Evolutionary conservation across 2,797 vertebrate species (phyloP).

Genomic region (Falco rusticolus): DNA sequence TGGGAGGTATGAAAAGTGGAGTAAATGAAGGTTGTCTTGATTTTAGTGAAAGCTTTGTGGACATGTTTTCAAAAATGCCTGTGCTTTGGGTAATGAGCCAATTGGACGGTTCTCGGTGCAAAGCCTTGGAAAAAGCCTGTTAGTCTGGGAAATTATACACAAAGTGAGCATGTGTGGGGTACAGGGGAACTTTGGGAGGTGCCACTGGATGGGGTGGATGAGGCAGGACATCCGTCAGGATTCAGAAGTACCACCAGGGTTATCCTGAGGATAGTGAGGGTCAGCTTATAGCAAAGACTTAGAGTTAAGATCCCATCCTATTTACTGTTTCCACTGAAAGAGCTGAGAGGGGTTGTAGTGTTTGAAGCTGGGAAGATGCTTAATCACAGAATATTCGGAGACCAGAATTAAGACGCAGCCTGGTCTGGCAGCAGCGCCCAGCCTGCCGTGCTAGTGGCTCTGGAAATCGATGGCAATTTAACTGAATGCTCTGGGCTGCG

Average conservation of each 20-base stretch:
- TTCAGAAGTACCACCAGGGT: background rate
- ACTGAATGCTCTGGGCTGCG: background rate
- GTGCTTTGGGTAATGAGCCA: background rate
- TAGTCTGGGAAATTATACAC: background rate
- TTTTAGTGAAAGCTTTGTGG: background rate
- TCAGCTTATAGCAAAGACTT: background rate
- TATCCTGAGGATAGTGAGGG: background rate
- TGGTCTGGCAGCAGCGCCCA: background rate
- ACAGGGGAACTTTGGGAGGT: background rate
- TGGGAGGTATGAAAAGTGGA: background rate
- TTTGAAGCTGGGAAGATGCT: background rate
- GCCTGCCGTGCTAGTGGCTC: accelerated
- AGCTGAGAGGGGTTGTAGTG: background rate
- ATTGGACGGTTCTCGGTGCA: background rate
- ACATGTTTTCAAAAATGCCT: background rate
- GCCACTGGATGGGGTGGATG: background rate
- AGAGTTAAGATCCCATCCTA: background rate
- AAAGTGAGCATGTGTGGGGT: accelerated
- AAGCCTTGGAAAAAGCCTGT: background rate
- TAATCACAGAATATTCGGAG: background rate
- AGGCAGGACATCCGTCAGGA: background rate
- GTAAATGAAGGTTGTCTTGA: background rate
- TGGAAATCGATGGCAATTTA: background rate
- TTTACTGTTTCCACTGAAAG: background rate
- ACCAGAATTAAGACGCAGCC: background rate